These are phyloP conservation scores for Pseudonaja textilis DNA, from an alignment of 2,113 vertebrate species.

Conservation along the genomic window DNA sequence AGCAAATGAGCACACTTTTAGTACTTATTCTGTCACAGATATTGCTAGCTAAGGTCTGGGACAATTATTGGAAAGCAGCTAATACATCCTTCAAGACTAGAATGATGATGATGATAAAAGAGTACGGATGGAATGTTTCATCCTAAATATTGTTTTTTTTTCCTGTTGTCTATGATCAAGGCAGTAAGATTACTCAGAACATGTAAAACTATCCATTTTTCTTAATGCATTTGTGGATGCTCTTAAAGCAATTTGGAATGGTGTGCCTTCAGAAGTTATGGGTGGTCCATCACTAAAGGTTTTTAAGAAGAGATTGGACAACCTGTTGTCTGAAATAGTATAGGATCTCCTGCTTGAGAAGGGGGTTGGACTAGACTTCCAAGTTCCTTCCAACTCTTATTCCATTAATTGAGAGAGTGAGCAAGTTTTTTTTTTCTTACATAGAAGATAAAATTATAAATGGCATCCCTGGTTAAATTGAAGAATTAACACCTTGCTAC, in stretches of 20 bases:
- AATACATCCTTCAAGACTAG: not conserved
- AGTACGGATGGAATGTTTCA: not conserved
- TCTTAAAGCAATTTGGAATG: not conserved
- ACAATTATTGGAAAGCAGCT: not conserved
- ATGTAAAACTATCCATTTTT: not conserved
- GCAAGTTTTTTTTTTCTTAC: not conserved
- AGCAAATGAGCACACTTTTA: not conserved
- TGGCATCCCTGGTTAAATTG: not conserved
- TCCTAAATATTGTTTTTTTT: not conserved
- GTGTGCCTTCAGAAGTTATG: not conserved
- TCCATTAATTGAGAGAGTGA: not conserved
- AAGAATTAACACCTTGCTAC: not conserved
- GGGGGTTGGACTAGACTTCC: not conserved
- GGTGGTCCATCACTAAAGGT: not conserved
- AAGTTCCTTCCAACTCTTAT: not conserved
- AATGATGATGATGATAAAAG: not conserved
- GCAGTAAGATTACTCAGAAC: not conserved
- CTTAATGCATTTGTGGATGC: not conserved
- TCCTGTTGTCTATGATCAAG: not conserved
- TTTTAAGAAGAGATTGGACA: not conserved
- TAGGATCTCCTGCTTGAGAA: not conserved
- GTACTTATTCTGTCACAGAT: not conserved
- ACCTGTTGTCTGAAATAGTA: not conserved
- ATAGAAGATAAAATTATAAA: not conserved
- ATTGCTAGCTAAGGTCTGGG: not conserved